Percentiles rank a stretch among this genome's conserved stretches.
phyloP scores from a whole-genome alignment of 92 coral and sea anemone species.

The Epizoanthus rinbou region DNA sequence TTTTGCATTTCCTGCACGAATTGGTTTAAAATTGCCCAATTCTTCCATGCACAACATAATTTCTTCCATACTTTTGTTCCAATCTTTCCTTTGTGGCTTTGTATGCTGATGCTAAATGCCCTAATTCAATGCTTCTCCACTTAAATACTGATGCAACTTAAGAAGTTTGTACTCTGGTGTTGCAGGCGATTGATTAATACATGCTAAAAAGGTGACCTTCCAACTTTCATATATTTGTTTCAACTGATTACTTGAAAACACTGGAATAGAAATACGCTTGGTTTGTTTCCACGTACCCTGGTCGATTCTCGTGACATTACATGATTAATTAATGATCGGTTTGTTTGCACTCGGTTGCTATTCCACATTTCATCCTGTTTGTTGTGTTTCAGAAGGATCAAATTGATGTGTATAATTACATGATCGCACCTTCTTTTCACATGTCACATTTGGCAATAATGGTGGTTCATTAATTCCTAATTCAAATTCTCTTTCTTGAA shows the following conservation, averaged over 20 bases:
- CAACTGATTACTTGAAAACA: no score
- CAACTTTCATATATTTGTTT: background rate
- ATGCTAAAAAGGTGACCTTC: slow-evolving; percentile 6
- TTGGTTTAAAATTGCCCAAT: slow-evolving; percentile 45
- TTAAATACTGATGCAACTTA: slow-evolving; percentile 3
- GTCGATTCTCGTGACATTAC: no score
- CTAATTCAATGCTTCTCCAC: slow-evolving; percentile 32
- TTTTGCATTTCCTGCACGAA: slow-evolving; percentile 54
- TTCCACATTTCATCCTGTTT: no score
- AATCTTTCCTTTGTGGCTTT: slow-evolving; percentile 62
- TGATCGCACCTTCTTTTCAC: no score
- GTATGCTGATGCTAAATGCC: slow-evolving; percentile 60
- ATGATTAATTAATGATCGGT: background rate
- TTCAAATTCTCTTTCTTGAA: no score
- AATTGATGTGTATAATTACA: no score
- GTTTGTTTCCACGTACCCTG: no score
- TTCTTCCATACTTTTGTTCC: slow-evolving; percentile 65
- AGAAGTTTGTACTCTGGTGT: background rate
- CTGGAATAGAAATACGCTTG: no score
- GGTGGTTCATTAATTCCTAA: no score
- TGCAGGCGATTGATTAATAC: background rate
- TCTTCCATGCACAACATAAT: slow-evolving; percentile 59
- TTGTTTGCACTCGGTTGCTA: no score
- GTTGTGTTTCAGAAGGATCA: no score
- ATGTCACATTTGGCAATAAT: no score